Base-by-base conservation (phyloP, 2,113 vertebrate genomes). In the Semicossyphus pulcher region DNA sequence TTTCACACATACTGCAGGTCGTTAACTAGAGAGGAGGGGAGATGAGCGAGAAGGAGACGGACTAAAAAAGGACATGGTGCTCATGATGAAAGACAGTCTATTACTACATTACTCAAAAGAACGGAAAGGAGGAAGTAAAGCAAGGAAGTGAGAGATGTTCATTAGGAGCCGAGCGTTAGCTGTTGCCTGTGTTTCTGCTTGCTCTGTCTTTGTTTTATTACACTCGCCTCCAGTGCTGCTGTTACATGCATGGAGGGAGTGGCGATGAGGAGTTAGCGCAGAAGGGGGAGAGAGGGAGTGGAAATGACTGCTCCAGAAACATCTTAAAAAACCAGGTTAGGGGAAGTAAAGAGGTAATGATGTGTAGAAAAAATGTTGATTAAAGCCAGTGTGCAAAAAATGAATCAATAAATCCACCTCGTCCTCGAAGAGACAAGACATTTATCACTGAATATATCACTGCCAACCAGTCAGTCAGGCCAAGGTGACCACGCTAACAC, bases 171-270 rank as follows among this genome's bases (percentile, higher is more conserved):
- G 72, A 71, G 52, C 68, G 44, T 57, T 48, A 76, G 52, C 61
- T 77, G 56, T 54, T 72, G 71, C 37, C 29, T 63, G 41, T 20
- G 29, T 76, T 84, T 76, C 56, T 72, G 83, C 71, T 60, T 61
- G 71, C 49, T 60, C 56, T 59, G 52, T 62, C 56, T 72, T 71
- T 70, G 75, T 86, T 84, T 84, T 72, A 69, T 63, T 80, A 54
- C 74, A 47, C 80, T 76, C 61, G 48, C 41, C 74, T 49, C 32
- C 72, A 76, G 48, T 74, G 52, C 65, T 89, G 83, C 88, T 78
- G 52, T 57, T 76, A 80, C 85, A 76, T 53, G 80, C 45, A 74
- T 12, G 53, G 36, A 77, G 71, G 80, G 83, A 89, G 85, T 72
- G 77, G 79, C 12, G 25, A 70, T 21, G 65, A 62, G 59, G 74